Conservation (phyloP, 2,888 invertebrate genomes). For the Lottia gigantea region DNA sequence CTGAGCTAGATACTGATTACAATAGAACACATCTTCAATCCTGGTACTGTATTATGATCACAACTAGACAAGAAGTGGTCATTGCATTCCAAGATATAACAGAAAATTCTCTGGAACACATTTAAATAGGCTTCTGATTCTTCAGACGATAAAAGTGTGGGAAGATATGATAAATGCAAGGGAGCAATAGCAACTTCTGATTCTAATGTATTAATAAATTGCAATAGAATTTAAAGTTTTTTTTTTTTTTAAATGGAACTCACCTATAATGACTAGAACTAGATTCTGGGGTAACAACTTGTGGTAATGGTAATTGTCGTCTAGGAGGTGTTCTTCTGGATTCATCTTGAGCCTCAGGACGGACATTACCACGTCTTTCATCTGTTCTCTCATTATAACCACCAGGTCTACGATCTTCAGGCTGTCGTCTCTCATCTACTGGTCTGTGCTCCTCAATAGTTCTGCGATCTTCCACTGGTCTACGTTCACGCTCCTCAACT, state of each 20-base stretch:
- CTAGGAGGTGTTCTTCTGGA: slow-evolving; percentile 4
- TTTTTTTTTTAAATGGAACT: not conserved
- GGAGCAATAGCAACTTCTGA: too few relatives aligned
- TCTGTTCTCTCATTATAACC: slow-evolving; percentile 8
- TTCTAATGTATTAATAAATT: too few relatives aligned
- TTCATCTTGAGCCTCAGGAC: slow-evolving; percentile 12
- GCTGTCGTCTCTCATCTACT: slow-evolving; percentile 8
- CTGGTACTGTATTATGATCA: not conserved
- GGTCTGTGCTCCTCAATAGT: slow-evolving; percentile 18
- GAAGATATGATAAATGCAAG: too few relatives aligned
- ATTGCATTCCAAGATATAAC: too few relatives aligned
- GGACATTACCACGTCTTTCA: not conserved
- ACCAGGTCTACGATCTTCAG: not conserved
- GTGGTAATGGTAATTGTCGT: slow-evolving; percentile 76
- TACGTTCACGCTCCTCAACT: slow-evolving; percentile 15
- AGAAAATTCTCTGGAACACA: too few relatives aligned
- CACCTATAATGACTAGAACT: slow-evolving; percentile 20
- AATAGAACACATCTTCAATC: not conserved
- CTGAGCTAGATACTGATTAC: too few relatives aligned
- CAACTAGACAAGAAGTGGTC: too few relatives aligned
- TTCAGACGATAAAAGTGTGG: too few relatives aligned
- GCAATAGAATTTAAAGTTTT: too few relatives aligned
- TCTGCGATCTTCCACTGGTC: slow-evolving; percentile 24
- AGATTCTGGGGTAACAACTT: slow-evolving; percentile 77
- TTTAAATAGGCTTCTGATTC: too few relatives aligned